These are phyloP conservation scores for Pristionchus pacificus DNA, from an alignment of 1,140 invertebrate genomes.

Conservation along the genomic window DNA sequence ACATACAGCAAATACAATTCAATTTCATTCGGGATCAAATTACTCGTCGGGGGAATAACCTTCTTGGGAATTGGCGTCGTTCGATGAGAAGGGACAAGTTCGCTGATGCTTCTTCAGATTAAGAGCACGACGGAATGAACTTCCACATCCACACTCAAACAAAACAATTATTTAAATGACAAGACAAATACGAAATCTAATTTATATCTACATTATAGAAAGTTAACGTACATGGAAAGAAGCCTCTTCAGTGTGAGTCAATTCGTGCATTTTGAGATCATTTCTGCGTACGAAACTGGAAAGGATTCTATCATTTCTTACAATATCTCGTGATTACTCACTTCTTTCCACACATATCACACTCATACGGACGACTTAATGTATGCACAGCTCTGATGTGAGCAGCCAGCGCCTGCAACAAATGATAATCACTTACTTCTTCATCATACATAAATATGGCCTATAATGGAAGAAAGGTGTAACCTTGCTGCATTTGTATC, in stretches of 20 bases:
- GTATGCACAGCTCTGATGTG: slow-evolving; percentile 31
- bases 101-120: neutral
- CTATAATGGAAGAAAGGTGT: too few relatives aligned
- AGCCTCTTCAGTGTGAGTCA: slow-evolving; percentile 8
- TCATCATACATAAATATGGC: slow-evolving; percentile 1
- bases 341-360: slow-evolving; percentile 12
- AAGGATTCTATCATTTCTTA: neutral
- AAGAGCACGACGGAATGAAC: neutral
- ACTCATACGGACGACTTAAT: slow-evolving; percentile 16
- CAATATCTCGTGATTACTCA: slow-evolving; percentile 2
- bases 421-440: slow-evolving; percentile 8
- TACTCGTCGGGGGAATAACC: too few relatives aligned
- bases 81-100: neutral
- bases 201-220: too few relatives aligned
- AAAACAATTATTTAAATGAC: neutral
- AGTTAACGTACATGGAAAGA: slow-evolving; percentile 1
- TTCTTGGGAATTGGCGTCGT: neutral
- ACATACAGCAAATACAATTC: too few relatives aligned
- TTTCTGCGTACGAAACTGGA: slow-evolving; percentile 28
- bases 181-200: neutral
- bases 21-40: too few relatives aligned
- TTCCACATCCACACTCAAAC: neutral
- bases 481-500: slow-evolving; percentile 34
- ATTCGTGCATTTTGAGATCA: slow-evolving; percentile 27
- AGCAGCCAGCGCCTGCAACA: slow-evolving; percentile 28